A percentile compares a stretch with the other conserved stretches of the same genome.
phyloP scores from a whole-genome alignment of 1,140 invertebrate species.

The Monomorium pharaonis region DNA sequence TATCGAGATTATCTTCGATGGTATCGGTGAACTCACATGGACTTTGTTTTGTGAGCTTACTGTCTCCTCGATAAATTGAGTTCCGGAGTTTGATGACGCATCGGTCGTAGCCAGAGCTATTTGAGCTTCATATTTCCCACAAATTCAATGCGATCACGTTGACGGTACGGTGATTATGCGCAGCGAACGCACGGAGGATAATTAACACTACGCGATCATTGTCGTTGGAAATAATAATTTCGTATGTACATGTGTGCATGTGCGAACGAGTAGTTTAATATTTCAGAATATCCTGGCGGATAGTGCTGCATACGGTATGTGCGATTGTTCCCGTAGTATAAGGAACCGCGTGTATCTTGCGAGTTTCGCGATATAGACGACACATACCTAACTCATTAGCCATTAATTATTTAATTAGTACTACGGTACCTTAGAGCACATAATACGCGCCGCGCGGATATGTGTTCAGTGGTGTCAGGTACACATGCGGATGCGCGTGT shows the following conservation, averaged over 20 bases:
- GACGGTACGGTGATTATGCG: constrained; percentile 12
- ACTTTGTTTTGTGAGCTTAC: constrained; percentile 72
- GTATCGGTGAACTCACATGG: constrained; percentile 50
- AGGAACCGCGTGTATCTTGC: constrained; percentile 1
- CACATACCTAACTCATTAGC: constrained; percentile 25
- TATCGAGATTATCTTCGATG: constrained; percentile 70
- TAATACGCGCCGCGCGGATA: not conserved
- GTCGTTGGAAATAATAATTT: constrained; percentile 38
- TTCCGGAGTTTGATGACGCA: constrained; percentile 45
- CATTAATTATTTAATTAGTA: constrained; percentile 67
- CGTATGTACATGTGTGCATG: no score
- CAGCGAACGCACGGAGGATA: not conserved
- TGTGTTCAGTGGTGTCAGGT: constrained; percentile 1
- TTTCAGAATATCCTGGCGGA: constrained; percentile 19
- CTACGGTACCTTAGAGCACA: not conserved
- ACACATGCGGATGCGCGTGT: constrained; percentile 15
- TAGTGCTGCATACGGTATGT: no score
- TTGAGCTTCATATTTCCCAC: constrained; percentile 25
- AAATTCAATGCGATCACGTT: constrained; percentile 29
- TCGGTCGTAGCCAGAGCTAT: constrained; percentile 5
- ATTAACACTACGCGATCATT: constrained; percentile 10
- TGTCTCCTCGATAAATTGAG: constrained; percentile 69
- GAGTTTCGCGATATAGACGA: constrained; percentile 9
- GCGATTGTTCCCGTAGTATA: not conserved
- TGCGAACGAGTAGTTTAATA: constrained; percentile 13